Percentiles rank a stretch among this genome's conserved stretches.
Evolutionary conservation across 2,888 invertebrate genomes (phyloP).

Genomic region (Cheilosia urbana): DNA sequence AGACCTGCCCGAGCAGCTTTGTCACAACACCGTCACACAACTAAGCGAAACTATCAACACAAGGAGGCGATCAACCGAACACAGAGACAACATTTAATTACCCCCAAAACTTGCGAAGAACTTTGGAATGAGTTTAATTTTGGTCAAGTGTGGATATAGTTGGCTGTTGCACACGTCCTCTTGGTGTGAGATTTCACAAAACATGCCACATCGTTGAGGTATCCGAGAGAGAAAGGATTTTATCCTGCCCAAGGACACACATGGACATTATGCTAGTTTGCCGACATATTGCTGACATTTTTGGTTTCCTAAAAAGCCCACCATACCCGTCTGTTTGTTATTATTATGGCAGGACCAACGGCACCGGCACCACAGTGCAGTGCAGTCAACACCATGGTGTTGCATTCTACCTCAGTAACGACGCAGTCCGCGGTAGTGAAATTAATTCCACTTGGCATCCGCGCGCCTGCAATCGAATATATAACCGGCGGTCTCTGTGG

Average conservation of each 20-base stretch:
- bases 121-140: conserved; percentile 58
- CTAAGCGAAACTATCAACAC: conserved; percentile 44
- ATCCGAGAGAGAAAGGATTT: not conserved
- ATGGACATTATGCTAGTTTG: conserved; percentile 19
- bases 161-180: conserved; percentile 10
- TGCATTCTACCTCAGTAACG: conserved; percentile 8
- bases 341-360: conserved; percentile 3
- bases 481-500: conserved; percentile 35
- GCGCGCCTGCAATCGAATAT: conserved; percentile 31
- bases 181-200: not conserved
- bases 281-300: conserved; percentile 19
- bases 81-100: conserved; percentile 68
- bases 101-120: conserved; percentile 61
- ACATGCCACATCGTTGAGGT: conserved; percentile 26
- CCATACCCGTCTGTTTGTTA: not conserved
- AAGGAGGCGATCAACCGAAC: conserved; percentile 33
- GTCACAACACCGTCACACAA: not conserved
- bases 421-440: not conserved
- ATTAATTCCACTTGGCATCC: conserved; percentile 31
- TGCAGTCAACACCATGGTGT: conserved; percentile 20
- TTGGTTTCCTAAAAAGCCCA: not conserved
- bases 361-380: not conserved
- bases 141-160: not conserved
- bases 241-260: not conserved
- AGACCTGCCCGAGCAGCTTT: not conserved